These are phyloP conservation scores for Drosophila tropicalis DNA, from an alignment of 1,140 invertebrate genomes.

Conservation along the genomic window DNA sequence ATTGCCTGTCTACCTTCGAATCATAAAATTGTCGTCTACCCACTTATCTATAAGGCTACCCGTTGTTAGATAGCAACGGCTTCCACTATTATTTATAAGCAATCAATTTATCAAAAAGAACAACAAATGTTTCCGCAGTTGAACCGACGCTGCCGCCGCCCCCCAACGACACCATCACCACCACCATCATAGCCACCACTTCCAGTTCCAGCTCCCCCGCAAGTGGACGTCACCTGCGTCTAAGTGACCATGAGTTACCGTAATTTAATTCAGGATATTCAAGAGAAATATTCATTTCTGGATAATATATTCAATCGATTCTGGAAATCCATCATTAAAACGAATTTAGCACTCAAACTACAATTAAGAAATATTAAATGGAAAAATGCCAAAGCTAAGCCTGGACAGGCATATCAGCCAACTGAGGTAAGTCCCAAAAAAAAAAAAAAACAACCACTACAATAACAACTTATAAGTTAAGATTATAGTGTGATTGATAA, in stretches of 20 bases:
- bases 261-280: slow-evolving; percentile 66
- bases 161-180: neutral
- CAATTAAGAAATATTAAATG: slow-evolving; percentile 79
- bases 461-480: too few species aligned
- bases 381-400: slow-evolving; percentile 85
- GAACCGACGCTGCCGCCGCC: neutral
- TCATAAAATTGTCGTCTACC: neutral
- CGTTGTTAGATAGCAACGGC: slow-evolving; percentile 7
- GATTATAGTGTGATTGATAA: too few species aligned
- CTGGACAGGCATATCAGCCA: slow-evolving; percentile 85
- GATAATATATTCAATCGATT: slow-evolving; percentile 71
- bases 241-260: slow-evolving; percentile 40
- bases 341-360: slow-evolving; percentile 63
- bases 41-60: slow-evolving; percentile 1
- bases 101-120: slow-evolving; percentile 23
- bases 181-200: slow-evolving; percentile 24
- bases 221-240: too few species aligned
- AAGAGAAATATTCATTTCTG: slow-evolving; percentile 74
- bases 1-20: neutral
- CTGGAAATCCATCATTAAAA: slow-evolving; percentile 74
- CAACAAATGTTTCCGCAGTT: slow-evolving; percentile 25
- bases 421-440: slow-evolving; percentile 82
- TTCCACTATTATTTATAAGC: slow-evolving; percentile 13
- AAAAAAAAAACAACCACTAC: too few species aligned
- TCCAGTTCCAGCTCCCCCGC: slow-evolving; percentile 1